These are phyloP conservation scores for Xenopus laevis DNA, from an alignment of 2,113 vertebrate genomes.

Conservation along the genomic window DNA sequence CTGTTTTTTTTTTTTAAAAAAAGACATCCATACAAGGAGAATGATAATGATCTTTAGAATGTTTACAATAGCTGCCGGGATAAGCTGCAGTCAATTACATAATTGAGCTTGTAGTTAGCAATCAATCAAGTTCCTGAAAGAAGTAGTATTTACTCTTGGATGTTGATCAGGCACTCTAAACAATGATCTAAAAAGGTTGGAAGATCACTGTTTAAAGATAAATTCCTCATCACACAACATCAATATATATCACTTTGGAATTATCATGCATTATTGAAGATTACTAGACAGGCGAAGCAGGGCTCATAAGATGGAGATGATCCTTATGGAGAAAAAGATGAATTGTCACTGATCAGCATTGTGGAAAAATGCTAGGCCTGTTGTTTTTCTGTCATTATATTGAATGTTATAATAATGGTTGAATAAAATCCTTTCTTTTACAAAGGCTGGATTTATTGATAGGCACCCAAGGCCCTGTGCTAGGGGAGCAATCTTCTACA, in stretches of 20 bases:
- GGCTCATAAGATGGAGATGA: conserved; percentile 52
- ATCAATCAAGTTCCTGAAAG: conserved; percentile 61
- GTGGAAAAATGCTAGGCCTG: conserved; percentile 1
- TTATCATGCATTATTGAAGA: conserved; percentile 69
- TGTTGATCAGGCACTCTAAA: conserved; percentile 64
- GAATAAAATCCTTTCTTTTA: no score
- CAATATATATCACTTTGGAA: conserved; percentile 59
- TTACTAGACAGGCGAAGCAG: conserved; percentile 61
- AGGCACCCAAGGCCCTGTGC: no score
- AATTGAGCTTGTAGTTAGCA: conserved; percentile 60
- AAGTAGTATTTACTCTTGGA: conserved; percentile 54
- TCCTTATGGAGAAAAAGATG: conserved; percentile 29
- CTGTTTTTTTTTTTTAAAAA: conserved; percentile 11
- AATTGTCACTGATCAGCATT: conserved; percentile 2
- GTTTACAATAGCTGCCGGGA: conserved; percentile 53
- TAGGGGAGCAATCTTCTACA: no score
- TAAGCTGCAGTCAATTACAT: conserved; percentile 57
- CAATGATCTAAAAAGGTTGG: conserved; percentile 61
- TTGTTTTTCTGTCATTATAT: conserved; percentile 1
- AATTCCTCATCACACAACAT: conserved; percentile 50
- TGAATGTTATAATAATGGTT: background rate
- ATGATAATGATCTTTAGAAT: conserved; percentile 35
- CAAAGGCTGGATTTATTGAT: no score
- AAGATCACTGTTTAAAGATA: conserved; percentile 57
- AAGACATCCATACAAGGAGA: background rate